Evolutionary conservation across 2,888 invertebrate species (phyloP).

Genomic region (Sinopyrophorus schimmeli): DNA sequence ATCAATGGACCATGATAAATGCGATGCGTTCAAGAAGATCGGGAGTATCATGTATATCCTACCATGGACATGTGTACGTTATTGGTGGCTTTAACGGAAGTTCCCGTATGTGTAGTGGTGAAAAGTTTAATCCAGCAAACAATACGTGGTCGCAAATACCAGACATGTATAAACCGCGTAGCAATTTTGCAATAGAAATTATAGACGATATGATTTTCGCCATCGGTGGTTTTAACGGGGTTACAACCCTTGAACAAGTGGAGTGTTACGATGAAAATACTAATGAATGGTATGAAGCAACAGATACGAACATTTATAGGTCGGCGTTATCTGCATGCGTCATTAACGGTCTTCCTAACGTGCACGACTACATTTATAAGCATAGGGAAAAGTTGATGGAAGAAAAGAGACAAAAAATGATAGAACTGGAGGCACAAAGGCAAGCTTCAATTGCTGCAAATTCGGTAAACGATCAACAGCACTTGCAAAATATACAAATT

Average conservation of each 20-base stretch:
- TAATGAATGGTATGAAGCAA: slow-evolving; percentile 92
- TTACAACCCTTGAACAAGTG: slow-evolving; percentile 89
- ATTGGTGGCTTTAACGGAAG: slow-evolving; percentile 91
- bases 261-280: slow-evolving; percentile 87
- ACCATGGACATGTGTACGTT: slow-evolving; percentile 77
- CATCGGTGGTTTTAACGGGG: slow-evolving; percentile 93
- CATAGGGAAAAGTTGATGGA: slow-evolving; percentile 85
- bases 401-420: slow-evolving; percentile 80
- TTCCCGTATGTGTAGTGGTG: slow-evolving; percentile 86
- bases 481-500: slow-evolving; percentile 41
- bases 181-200: slow-evolving; percentile 91
- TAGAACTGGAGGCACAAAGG: slow-evolving; percentile 59
- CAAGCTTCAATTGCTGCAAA: slow-evolving; percentile 46
- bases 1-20: slow-evolving; percentile 82
- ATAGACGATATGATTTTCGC: slow-evolving; percentile 94
- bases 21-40: slow-evolving; percentile 84
- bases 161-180: slow-evolving; percentile 88
- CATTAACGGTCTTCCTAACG: slow-evolving; percentile 84
- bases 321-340: slow-evolving; percentile 91
- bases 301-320: slow-evolving; percentile 86
- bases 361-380: slow-evolving; percentile 88
- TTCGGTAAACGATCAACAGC: slow-evolving; percentile 44
- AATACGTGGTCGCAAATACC: slow-evolving; percentile 82
- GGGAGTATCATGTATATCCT: slow-evolving; percentile 89
- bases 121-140: slow-evolving; percentile 76